phyloP scores from a whole-genome alignment of 1,140 invertebrate genomes.

The Pseudomyrmex dendroicus region DNA sequence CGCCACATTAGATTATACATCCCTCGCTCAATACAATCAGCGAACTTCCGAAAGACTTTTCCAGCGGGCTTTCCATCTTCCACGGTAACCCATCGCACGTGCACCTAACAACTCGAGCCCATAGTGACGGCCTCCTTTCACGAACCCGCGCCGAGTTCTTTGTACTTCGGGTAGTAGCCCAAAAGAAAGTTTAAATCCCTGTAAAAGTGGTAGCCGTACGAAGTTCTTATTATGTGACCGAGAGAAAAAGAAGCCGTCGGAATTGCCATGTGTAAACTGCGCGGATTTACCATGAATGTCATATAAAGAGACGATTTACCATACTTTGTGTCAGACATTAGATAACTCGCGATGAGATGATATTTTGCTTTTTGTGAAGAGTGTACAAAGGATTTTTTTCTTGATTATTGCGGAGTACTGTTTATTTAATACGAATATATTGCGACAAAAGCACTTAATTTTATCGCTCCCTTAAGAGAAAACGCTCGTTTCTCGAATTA shows the following conservation, averaged over 20 bases:
- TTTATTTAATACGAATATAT: neutral
- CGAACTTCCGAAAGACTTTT: conserved; percentile 66
- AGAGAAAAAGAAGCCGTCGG: conserved; percentile 1
- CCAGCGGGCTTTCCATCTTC: conserved; percentile 49
- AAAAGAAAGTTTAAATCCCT: conserved; percentile 71
- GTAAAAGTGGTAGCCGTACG: conserved; percentile 61
- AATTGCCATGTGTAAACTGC: conserved; percentile 50
- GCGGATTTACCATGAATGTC: conserved; percentile 39
- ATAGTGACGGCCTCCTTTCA: conserved; percentile 63
- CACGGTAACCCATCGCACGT: conserved; percentile 67
- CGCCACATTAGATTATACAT: conserved; percentile 72
- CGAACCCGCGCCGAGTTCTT: conserved; percentile 43
- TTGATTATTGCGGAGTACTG: neutral
- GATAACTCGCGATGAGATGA: neutral
- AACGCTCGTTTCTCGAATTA: conserved; percentile 4
- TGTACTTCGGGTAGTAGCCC: conserved; percentile 61
- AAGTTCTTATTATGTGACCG: conserved; percentile 70
- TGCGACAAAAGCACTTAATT: conserved; percentile 8
- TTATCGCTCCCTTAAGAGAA: neutral
- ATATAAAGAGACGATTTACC: conserved; percentile 32
- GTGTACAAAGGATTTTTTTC: neutral
- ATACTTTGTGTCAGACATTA: neutral
- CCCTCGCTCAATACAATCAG: conserved; percentile 67
- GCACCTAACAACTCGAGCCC: conserved; percentile 66
- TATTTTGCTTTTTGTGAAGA: no score